Base-by-base conservation (phyloP, 2,113 vertebrate species). In the Corynorhinus townsendii region DNA sequence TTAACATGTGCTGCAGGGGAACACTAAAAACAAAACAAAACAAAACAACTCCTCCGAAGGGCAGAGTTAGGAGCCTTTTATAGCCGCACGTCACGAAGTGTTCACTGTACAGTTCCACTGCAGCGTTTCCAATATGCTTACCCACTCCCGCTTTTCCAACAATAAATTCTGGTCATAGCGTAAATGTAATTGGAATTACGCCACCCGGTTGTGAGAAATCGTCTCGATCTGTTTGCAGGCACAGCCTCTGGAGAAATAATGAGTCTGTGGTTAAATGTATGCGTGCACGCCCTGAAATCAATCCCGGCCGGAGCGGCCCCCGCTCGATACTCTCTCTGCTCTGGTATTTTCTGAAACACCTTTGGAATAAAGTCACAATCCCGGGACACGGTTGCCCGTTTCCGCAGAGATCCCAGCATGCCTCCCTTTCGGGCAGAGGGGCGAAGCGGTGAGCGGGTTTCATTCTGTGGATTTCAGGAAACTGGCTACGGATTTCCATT, bases 341-440 rank as follows among this genome's bases (percentile, higher is more conserved):
- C 66, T 59, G 83, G 26, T 49, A 20, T 38, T 90, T 97, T 93
- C 94, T 54, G 86, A 81, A 54, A 77, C 94, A 90, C 24, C 12
- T 49, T 16, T 52, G 30, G 40, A 68, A 45, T 69, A 52, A 77
- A 86, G 43, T 1, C 87, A 77, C 35, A 45, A 91, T 10, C 26
- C 43, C 7, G 68, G 64, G 80, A 59, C 54, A 54, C 24, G 14
- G 14, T 12, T 16, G 5, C 49, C 54, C 54, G 9, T 59, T 79
- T 77, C 35, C 3, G 24, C 30, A 30, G 66, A 87, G 47, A 71
- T 11, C 68, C 77, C 40, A 38, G 93, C 64, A 26, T 47, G 40
- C 73, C 96, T 49, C 71, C 68, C 83, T 95, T 90, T 76, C 35
- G 49, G 15, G 38, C 95, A 91, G 88, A 91, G 95, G 33, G 89